phyloP scores from a whole-genome alignment of 2,797 vertebrate species.

The Clarias fuscus region DNA sequence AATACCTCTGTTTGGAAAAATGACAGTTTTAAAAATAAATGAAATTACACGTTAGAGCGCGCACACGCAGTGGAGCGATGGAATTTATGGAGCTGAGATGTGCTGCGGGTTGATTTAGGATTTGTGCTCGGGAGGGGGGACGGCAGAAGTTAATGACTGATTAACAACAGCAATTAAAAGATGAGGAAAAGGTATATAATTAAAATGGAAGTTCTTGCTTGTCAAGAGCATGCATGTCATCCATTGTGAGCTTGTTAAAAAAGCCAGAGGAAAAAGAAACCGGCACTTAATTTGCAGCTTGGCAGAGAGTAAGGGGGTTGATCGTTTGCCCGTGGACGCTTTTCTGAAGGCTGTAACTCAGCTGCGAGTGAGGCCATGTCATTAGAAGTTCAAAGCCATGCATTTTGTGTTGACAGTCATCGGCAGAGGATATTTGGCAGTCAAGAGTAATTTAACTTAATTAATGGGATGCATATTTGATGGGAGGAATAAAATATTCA shows the following conservation, averaged over 20 bases:
- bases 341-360: conserved; percentile 92
- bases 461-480: conserved; percentile 98
- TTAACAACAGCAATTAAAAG: conserved; percentile 98
- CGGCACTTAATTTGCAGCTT: conserved; percentile 88
- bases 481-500: conserved; percentile 96
- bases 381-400: conserved; percentile 94
- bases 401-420: conserved; percentile 95
- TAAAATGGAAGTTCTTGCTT: conserved; percentile 93
- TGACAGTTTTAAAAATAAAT: conserved; percentile 96
- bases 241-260: conserved; percentile 92
- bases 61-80: conserved; percentile 78
- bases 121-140: conserved; percentile 85
- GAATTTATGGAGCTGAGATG: conserved; percentile 94
- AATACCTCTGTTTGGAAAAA: conserved; percentile 91
- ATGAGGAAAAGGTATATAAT: conserved; percentile 93
- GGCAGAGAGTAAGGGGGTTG: conserved; percentile 86
- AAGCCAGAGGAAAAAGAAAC: conserved; percentile 89
- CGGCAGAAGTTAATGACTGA: conserved; percentile 96
- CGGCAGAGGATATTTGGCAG: conserved; percentile 93
- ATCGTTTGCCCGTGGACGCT: conserved; percentile 89
- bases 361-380: conserved; percentile 92
- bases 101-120: conserved; percentile 93
- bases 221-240: conserved; percentile 90
- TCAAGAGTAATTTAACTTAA: conserved; percentile 97
- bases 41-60: conserved; percentile 91